phyloP scores from a whole-genome alignment of 2,113 vertebrate species.

The Urocitellus parryii region DNA sequence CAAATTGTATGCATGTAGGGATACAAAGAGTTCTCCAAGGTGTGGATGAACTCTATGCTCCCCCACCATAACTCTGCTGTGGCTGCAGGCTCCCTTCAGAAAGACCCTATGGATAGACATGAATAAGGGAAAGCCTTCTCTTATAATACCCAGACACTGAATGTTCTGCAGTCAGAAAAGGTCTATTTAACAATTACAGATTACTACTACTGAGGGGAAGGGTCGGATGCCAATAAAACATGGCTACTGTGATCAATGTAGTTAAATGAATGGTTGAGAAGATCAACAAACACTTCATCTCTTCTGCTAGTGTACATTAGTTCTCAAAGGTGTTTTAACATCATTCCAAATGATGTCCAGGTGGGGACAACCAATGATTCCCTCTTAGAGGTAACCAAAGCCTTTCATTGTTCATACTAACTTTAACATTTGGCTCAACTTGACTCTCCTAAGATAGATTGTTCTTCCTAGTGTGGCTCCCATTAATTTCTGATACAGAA shows the following conservation, averaged over 20 bases:
- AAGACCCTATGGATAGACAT: background rate
- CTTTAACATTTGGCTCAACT: constrained; percentile 21
- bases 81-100: background rate
- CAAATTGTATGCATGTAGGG: background rate
- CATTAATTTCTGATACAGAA: background rate
- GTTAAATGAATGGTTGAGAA: constrained; percentile 16
- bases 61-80: background rate
- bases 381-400: background rate
- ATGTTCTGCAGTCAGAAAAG: background rate
- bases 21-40: no score
- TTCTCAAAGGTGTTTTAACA: background rate
- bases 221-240: background rate
- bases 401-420: background rate
- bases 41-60: background rate
- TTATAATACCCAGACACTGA: background rate
- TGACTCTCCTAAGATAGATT: background rate
- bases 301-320: background rate
- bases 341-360: background rate
- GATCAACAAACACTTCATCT: background rate
- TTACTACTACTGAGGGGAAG: background rate
- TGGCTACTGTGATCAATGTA: background rate
- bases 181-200: background rate
- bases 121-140: background rate
- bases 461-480: background rate
- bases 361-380: background rate